Evolutionary conservation across 2,113 vertebrate genomes (phyloP).

Genomic region (Catharus bicknelli): DNA sequence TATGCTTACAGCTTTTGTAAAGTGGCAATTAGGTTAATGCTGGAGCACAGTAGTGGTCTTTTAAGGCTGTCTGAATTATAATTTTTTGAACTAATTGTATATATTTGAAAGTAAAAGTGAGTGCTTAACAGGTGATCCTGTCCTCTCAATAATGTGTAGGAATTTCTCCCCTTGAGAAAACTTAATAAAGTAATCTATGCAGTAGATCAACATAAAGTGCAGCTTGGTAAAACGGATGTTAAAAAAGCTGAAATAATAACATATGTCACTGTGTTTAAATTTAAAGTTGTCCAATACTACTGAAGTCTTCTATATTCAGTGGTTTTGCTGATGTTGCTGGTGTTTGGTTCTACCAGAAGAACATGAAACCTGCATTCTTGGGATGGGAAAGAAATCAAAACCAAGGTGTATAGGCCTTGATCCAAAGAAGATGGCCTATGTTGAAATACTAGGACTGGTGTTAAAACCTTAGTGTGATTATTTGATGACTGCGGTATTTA

Average conservation of each 20-base stretch:
- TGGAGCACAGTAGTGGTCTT: not conserved
- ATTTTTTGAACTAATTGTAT: not conserved
- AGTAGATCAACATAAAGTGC: not conserved
- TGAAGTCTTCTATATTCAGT: not conserved
- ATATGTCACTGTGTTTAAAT: accelerated
- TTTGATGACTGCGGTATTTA: not conserved
- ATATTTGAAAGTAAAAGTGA: not conserved
- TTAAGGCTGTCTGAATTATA: not conserved
- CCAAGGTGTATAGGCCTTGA: not conserved
- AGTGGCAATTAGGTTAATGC: not conserved
- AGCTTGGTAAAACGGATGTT: not conserved
- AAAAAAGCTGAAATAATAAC: not conserved
- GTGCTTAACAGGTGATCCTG: not conserved
- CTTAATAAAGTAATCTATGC: not conserved
- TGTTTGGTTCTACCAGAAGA: not conserved
- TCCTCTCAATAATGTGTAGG: not conserved
- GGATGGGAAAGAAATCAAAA: not conserved
- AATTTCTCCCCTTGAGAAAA: not conserved
- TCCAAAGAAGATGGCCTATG: not conserved
- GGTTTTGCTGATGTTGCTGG: not conserved
- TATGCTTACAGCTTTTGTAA: not conserved
- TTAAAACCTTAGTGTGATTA: not conserved
- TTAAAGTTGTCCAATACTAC: not conserved
- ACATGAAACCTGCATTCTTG: not conserved
- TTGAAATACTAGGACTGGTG: not conserved